phyloP scores from a whole-genome alignment of 2,888 invertebrate species.

The Synergus itoensis region DNA sequence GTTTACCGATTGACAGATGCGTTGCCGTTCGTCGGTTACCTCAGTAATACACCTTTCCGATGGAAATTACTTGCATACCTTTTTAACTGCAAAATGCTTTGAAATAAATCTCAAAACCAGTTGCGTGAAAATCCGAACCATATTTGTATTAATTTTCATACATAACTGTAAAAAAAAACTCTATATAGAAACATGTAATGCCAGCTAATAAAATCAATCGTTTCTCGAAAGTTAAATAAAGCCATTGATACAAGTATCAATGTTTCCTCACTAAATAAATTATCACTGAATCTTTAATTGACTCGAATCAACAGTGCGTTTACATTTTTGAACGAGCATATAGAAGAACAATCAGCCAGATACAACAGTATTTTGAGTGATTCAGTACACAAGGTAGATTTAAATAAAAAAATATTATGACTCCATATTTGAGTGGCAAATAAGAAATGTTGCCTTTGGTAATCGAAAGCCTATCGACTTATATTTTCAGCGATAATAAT shows the following conservation, averaged over 20 bases:
- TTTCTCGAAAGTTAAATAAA: not conserved
- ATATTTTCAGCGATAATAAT: constrained; percentile 36
- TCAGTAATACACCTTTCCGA: not conserved
- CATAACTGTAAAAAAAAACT: not conserved
- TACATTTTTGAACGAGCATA: constrained; percentile 34
- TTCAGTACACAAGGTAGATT: constrained; percentile 38
- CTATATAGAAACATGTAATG: not conserved
- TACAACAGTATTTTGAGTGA: constrained; percentile 27
- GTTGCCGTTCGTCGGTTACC: not conserved
- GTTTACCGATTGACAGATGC: not conserved
- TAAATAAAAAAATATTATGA: constrained; percentile 41
- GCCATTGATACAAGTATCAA: not conserved
- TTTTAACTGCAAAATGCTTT: not conserved
- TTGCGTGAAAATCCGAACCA: too few relatives aligned
- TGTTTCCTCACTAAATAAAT: constrained; percentile 13
- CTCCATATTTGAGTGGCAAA: constrained; percentile 37
- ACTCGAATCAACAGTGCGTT: constrained; percentile 28
- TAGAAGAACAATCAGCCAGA: constrained; percentile 34
- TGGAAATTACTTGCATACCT: not conserved
- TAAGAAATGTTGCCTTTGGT: constrained; percentile 41
- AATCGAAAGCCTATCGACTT: constrained; percentile 40
- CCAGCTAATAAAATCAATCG: not conserved
- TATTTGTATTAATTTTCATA: too few relatives aligned
- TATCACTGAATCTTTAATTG: constrained; percentile 15
- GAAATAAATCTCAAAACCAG: not conserved